Percentiles rank a stretch among this genome's conserved stretches.
These are phyloP conservation scores for Smittia sp. DNA, from an alignment of 2,888 invertebrate species.

Conservation along the genomic window DNA sequence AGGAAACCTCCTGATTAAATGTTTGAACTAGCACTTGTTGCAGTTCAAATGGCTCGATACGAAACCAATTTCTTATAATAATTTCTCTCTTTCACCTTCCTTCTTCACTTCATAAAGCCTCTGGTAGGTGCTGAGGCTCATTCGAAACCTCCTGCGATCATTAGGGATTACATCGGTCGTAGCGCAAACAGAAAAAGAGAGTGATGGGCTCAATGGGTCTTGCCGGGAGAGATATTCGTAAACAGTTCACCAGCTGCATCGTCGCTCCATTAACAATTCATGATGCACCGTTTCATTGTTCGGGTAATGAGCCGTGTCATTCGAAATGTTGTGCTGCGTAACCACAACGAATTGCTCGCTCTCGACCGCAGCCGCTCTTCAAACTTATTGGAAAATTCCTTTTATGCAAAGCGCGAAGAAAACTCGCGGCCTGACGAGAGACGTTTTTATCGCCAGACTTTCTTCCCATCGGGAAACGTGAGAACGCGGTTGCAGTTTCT, in stretches of 20 bases:
- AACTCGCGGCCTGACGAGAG: conserved; percentile 7
- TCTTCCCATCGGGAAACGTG: conserved; percentile 2
- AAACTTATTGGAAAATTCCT: background rate
- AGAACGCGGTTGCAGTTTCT: conserved; percentile 6
- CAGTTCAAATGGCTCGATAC: no score
- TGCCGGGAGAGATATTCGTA: background rate
- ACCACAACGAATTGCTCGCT: background rate
- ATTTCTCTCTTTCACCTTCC: no score
- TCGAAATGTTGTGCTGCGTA: conserved; percentile 16
- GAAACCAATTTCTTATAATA: no score
- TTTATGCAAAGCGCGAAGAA: background rate
- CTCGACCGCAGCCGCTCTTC: background rate
- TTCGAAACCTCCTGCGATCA: no score
- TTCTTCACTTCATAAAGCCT: no score
- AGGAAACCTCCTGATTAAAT: no score
- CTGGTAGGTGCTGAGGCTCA: no score
- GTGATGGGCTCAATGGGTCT: conserved; percentile 6
- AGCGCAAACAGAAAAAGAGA: conserved; percentile 25
- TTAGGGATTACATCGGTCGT: background rate
- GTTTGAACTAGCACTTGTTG: no score
- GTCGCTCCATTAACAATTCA: conserved; percentile 31
- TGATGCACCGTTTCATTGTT: conserved; percentile 31
- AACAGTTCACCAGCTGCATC: conserved; percentile 28
- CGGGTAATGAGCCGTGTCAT: conserved; percentile 40
- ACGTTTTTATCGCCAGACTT: conserved; percentile 8